Base-by-base conservation (phyloP, 2,113 vertebrate species). In the Lutjanus erythropterus region DNA sequence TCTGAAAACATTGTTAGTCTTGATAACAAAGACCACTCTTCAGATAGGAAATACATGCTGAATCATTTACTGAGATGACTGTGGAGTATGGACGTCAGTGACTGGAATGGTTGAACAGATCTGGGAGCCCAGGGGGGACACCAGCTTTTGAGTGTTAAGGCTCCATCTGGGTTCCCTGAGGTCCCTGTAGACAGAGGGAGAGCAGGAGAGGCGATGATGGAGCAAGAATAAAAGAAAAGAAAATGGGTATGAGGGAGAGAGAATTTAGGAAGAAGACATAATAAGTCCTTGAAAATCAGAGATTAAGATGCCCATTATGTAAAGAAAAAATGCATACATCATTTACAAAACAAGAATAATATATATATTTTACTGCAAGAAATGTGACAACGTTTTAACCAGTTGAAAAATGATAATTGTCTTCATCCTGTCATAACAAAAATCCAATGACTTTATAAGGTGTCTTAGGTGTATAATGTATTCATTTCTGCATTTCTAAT, bases 401-500 rank as follows among this genome's bases (percentile, higher is more conserved):
- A 55, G 29, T 21, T 56, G n/a, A 65, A 35, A 56, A 55, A 29
- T 2, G 21, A 74, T 74, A 50, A 70, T 74, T 74, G 4, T 8
- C 14, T 76, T 72, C 64, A 68, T 81, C 19, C 16, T 29, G 83
- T 76, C 9, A 18, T 41, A 25, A 55, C 25, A 49, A 74, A 64
- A 58, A 50, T 42, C 19, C 47, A 75, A 33, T 12, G 41, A 84
- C 58, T 75, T 53, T 23, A 27, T 58, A n/a, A 56, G 1, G 78
- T 21, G 0, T 27, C 29, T 64, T 23, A n/a, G 47, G 52, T 77
- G 27, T 18, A 73, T 70, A 58, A 68, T 77, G 21, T 25, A 44
- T 85, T 76, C 9, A 71, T 80, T 60, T 71, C n/a, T 58, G 41
- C 61, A 75, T 73, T 80, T 68, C 21, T 55, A 68, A 47, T 42